Evolutionary conservation across 2,113 vertebrate genomes (phyloP), one percentile per base, ranked within the genome.

Genomic region (Gadus chalcogrammus): DNA sequence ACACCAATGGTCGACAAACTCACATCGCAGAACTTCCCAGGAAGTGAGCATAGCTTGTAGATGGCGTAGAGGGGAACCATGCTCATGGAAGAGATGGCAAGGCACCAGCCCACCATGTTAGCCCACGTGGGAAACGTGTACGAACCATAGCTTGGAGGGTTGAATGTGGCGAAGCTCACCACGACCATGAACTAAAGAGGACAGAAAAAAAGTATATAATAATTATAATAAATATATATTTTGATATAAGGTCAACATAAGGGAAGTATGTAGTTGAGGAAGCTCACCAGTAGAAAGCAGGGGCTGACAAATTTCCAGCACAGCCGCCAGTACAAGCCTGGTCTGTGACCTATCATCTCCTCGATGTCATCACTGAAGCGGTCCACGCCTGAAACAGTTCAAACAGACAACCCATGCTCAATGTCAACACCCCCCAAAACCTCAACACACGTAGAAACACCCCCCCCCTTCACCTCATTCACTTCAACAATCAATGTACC

Each of bases 251-350:
- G 5, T 42, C 38, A 48, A 48, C 42, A 48, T 13, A 9, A 48
- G 42, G 12, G 42, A 48, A 48, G 9, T 48, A 48, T 48, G 8
- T 48, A 16, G 55, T 58, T 17, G 55, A 22, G 60, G 3, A 27
- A 15, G 11, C 89, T 91, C 83, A 96, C 95, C 93, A 96, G 82
- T 7, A 96, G 94, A 75, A 95, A 96, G 80, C 94, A 95, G 42
- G 95, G 95, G 61, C 95, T 96, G 75, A 96, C 93, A 80, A 95
- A 94, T 87, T 96, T 96, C 95, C 95, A 96, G 87, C 95, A 96
- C 67, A 96, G 82, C 69, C 95, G 89, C 95, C 95, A 96, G 87
- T 96, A 96, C 38, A 87, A 77, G 52, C 93, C 93, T 22, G 95
- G 95, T 56, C 93, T 88, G 72, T 91, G 91, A 12, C 95, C 95